These are phyloP conservation scores for Dinoponera quadriceps DNA, from an alignment of 1,140 invertebrate species.

Conservation along the genomic window DNA sequence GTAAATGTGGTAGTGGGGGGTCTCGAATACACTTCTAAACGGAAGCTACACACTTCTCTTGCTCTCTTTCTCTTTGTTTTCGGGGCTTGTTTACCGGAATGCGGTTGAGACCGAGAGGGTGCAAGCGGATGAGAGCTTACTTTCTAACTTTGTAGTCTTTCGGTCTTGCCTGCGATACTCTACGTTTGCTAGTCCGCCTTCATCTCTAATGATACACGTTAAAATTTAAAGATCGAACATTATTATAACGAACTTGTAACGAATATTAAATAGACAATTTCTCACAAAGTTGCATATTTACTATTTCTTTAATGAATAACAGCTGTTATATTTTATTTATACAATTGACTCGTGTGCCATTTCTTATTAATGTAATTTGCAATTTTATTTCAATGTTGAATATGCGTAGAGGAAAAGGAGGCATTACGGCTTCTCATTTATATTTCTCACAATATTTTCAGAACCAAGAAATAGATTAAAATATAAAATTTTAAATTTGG, in stretches of 20 bases:
- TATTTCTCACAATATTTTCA: no score
- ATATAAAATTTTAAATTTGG: no score
- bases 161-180: not conserved
- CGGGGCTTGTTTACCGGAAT: constrained; percentile 41
- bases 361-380: not conserved
- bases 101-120: constrained; percentile 20
- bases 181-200: not conserved
- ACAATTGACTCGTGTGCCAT: not conserved
- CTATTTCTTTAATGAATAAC: not conserved
- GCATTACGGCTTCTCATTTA: no score
- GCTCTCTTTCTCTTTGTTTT: constrained; percentile 23
- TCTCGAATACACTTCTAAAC: constrained; percentile 42
- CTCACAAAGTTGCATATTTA: not conserved
- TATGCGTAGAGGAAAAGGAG: no score
- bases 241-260: not conserved
- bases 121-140: constrained; percentile 14
- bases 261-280: constrained; percentile 3
- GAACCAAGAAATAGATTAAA: no score
- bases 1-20: constrained; percentile 33
- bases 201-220: not conserved
- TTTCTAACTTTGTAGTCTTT: constrained; percentile 28
- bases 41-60: constrained; percentile 15
- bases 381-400: not conserved
- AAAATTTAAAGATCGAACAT: not conserved
- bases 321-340: not conserved